Conservation (phyloP, 1,140 invertebrate species). For the Sweltsa coloradensis region DNA sequence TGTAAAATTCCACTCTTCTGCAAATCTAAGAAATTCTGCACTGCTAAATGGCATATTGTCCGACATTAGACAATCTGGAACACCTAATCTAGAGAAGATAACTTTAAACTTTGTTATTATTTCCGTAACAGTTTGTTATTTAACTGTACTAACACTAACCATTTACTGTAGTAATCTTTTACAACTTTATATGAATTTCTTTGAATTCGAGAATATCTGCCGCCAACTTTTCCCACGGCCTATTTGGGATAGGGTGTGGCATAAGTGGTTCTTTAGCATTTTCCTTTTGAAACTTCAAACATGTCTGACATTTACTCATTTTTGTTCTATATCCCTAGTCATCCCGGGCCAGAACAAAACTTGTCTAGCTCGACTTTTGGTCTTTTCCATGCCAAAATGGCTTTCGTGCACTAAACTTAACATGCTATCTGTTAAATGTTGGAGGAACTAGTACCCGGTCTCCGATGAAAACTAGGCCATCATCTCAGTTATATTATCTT, state of each 20-base stretch:
- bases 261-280: constrained; percentile 26
- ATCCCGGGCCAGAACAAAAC: constrained; percentile 20
- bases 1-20: too few relatives aligned
- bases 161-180: too few relatives aligned
- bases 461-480: constrained; percentile 23
- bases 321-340: constrained; percentile 29
- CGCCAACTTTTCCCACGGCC: constrained; percentile 23
- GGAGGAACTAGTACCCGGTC: constrained; percentile 25
- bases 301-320: constrained; percentile 27
- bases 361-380: constrained; percentile 13
- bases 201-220: constrained; percentile 22
- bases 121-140: too few relatives aligned
- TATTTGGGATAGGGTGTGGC: constrained; percentile 20
- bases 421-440: constrained; percentile 21
- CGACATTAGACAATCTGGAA: too few relatives aligned
- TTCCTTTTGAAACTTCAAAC: constrained; percentile 21
- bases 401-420: constrained; percentile 17
- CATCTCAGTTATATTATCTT: constrained; percentile 11
- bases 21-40: too few relatives aligned
- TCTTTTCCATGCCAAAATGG: constrained; percentile 21
- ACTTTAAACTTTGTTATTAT: too few relatives aligned
- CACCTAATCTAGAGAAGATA: too few relatives aligned
- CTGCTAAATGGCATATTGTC: too few relatives aligned
- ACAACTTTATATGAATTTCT: not conserved
- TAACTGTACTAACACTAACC: too few relatives aligned